Evolutionary conservation across 1,140 invertebrate species (phyloP), one percentile per base, ranked within the genome.

Genomic region (Oryctes rhinoceros): DNA sequence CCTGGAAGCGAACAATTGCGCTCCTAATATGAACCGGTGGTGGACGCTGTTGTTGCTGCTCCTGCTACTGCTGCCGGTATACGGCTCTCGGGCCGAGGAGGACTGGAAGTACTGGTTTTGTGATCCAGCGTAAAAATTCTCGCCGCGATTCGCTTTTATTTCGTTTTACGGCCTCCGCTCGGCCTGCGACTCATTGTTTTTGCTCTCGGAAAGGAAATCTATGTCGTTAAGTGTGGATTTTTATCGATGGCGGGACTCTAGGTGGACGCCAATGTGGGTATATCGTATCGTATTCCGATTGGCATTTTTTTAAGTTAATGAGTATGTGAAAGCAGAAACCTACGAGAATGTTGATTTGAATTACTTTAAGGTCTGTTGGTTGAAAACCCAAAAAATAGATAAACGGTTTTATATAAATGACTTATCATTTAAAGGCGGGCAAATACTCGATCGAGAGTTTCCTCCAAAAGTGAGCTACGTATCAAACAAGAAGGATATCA

Each of bases 1-100:
- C 65, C 20, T 71, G 65, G 65, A 71, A 71, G 65, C 65, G 65
- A 71, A 71, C 65, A 71, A 71, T 71, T 71, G 65, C 65, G 24
- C 65, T 71, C 65, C 65, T 71, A 71, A 71, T 71, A 71, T 71
- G 65, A 71, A 59, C 53, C n/a, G 53, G 15, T 59, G 65, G 10
- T 35, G 65, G 65, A 71, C 65, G 18, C 24, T 9, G 13, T 18
- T 35, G 13, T 24, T 44, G 39, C 39, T 44, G 39, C 39, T 10
- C 5, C 39, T 10, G 39, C 9, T 44, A 10, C 39, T 3, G 5
- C 39, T 44, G 39, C 9, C 39, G 39, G 24, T 30, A 30, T 44
- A 44, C 39, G 39, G 65, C 65, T 59, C n/a, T 59, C 53, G 53
- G 53, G 53, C 15, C 53, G 15, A 18, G 53, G 18, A 59, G 35